These are phyloP conservation scores for Eretmocerus hayati DNA, from an alignment of 2,888 invertebrate species.

Conservation along the genomic window DNA sequence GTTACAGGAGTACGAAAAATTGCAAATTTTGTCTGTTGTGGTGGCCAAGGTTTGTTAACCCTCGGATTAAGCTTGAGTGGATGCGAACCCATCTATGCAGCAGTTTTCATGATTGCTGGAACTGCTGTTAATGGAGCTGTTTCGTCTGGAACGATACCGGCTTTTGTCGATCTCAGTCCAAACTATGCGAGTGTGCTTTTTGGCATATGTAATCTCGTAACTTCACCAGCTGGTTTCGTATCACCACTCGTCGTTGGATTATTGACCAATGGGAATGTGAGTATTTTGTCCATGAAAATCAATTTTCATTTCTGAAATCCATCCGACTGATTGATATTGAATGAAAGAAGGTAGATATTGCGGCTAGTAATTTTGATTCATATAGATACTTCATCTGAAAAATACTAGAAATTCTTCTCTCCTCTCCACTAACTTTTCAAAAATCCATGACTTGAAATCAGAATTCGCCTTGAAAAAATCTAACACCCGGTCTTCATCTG, in stretches of 20 bases:
- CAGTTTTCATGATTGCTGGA: slow-evolving; percentile 56
- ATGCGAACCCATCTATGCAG: slow-evolving; percentile 55
- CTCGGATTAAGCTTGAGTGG: slow-evolving; percentile 59
- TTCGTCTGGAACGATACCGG: slow-evolving; percentile 60
- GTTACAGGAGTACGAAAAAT: slow-evolving; percentile 59
- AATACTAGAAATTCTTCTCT: no score
- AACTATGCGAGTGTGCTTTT: slow-evolving; percentile 56
- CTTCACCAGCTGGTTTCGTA: slow-evolving; percentile 55
- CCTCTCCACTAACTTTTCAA: no score
- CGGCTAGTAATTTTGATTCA: no score
- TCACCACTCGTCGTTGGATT: slow-evolving; percentile 58
- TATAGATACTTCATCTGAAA: no score
- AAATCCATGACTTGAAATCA: no score
- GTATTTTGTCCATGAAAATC: slow-evolving; percentile 23
- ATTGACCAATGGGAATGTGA: slow-evolving; percentile 58
- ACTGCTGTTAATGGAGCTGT: slow-evolving; percentile 60
- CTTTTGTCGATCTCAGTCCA: slow-evolving; percentile 62
- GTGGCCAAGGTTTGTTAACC: slow-evolving; percentile 57
- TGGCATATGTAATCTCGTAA: slow-evolving; percentile 56
- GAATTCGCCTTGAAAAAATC: no score
- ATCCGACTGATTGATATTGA: no score
- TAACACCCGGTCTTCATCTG: no score
- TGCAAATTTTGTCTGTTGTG: slow-evolving; percentile 55
- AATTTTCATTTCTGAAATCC: background rate
- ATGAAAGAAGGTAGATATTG: no score